phyloP scores from a whole-genome alignment of 1,140 invertebrate genomes.

The Meteorus sp. region DNA sequence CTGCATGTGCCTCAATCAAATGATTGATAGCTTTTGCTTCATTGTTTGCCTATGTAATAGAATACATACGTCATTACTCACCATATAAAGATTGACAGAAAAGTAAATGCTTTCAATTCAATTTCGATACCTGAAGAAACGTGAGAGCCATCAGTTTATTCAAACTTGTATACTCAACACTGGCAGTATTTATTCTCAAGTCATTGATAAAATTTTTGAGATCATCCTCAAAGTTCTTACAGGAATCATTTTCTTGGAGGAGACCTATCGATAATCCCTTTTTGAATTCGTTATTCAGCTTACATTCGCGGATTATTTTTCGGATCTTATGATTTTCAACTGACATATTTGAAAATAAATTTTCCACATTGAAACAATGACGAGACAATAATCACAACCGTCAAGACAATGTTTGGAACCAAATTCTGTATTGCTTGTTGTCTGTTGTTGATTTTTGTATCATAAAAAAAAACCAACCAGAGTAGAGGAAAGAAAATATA shows the following conservation, averaged over 20 bases:
- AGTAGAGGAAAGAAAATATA: no score
- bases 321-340: background rate
- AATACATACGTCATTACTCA: no score
- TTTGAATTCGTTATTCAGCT: background rate
- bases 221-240: slow-evolving; percentile 21
- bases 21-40: slow-evolving; percentile 3
- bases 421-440: no score
- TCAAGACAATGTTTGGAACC: no score
- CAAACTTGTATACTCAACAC: slow-evolving; percentile 40
- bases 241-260: slow-evolving; percentile 10
- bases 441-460: no score
- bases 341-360: background rate
- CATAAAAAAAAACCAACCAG: no score
- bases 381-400: no score
- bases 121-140: slow-evolving; percentile 47
- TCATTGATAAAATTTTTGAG: slow-evolving; percentile 25
- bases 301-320: background rate
- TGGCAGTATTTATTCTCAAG: slow-evolving; percentile 25
- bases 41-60: background rate
- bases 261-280: background rate
- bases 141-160: slow-evolving; percentile 45
- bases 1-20: background rate
- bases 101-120: slow-evolving; percentile 24
- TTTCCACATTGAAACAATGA: background rate
- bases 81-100: slow-evolving; percentile 8